Conservation (phyloP, 92 coral and sea anemone species). For the Nematostella vectensis region DNA sequence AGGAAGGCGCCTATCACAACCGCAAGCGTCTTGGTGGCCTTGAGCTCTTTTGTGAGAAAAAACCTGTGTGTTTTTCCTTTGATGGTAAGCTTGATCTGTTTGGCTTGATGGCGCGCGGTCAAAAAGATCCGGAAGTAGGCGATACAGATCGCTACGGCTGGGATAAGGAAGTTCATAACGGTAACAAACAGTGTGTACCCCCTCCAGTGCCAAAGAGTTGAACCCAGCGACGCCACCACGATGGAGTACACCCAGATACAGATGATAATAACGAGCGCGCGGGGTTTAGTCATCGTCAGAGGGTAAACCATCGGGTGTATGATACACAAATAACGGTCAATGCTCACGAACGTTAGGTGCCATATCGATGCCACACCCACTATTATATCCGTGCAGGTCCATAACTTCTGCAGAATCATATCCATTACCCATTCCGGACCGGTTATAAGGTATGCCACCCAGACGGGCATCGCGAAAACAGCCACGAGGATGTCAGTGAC, state of each 20-base stretch:
- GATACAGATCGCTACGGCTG: conserved; percentile 59
- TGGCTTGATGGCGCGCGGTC: conserved; percentile 75
- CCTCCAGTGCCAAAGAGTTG: conserved; percentile 48
- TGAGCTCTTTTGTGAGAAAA: conserved; percentile 69
- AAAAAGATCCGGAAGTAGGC: conserved; percentile 79
- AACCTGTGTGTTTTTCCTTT: conserved; percentile 71
- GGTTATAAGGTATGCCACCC: conserved; percentile 57
- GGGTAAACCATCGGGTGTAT: conserved; percentile 69
- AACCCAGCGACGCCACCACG: conserved; percentile 51
- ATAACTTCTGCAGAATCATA: conserved; percentile 52
- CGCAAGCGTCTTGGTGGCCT: conserved; percentile 92
- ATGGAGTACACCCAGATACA: conserved; percentile 64
- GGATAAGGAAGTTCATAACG: conserved; percentile 63
- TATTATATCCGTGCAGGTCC: conserved; percentile 85
- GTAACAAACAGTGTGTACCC: conserved; percentile 46
- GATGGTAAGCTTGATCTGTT: conserved; percentile 63
- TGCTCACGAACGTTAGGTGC: conserved; percentile 82
- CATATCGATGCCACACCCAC: conserved; percentile 82
- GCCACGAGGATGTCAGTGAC: conserved; percentile 74
- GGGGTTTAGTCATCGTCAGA: conserved; percentile 45
- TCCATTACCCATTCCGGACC: conserved; percentile 35
- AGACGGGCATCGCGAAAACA: conserved; percentile 67
- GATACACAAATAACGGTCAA: conserved; percentile 85
- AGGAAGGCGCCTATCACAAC: conserved; percentile 92
- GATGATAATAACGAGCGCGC: conserved; percentile 42